Evolutionary conservation across 53 echinoderm and acorn worm genomes (phyloP).

Genomic region (Patiria pectinifera): DNA sequence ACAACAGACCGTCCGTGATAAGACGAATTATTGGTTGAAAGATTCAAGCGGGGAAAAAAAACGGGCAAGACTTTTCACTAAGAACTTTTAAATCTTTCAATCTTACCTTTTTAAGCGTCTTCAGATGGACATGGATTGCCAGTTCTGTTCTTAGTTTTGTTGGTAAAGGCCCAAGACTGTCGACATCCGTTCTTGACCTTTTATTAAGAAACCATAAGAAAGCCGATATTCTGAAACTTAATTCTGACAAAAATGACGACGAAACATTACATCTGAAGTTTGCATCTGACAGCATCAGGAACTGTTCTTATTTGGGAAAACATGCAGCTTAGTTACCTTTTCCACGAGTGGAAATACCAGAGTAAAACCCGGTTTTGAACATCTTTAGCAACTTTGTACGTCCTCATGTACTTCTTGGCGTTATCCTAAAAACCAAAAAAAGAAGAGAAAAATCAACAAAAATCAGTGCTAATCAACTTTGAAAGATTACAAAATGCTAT

Average conservation of each 20-base stretch:
- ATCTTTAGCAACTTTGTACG: constrained; percentile 85
- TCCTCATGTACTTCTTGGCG: constrained; percentile 88
- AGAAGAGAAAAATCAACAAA: background rate
- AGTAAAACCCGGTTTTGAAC: constrained; percentile 78
- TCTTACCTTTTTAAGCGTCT: constrained; percentile 89
- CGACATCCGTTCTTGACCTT: constrained; percentile 73
- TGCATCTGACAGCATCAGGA: background rate
- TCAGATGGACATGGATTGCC: constrained; percentile 93
- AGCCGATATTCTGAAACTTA: background rate
- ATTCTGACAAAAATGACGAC: background rate
- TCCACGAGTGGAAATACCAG: constrained; percentile 95
- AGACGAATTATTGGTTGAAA: too few relatives aligned
- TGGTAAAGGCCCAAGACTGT: constrained; percentile 84
- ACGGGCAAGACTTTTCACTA: too few relatives aligned
- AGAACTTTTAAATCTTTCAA: background rate
- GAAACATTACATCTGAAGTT: background rate
- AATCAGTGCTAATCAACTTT: background rate
- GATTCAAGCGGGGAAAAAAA: too few relatives aligned
- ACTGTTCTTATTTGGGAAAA: background rate
- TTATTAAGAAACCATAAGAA: background rate
- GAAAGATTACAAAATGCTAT: background rate
- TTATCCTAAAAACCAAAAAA: constrained; percentile 67
- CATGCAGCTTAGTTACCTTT: constrained; percentile 23
- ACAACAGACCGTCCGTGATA: too few relatives aligned
- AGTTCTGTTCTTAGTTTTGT: constrained; percentile 90